Evolutionary conservation across 2,113 vertebrate genomes (phyloP), one percentile per base, ranked within the genome.

Genomic region (Barnardius zonarius): DNA sequence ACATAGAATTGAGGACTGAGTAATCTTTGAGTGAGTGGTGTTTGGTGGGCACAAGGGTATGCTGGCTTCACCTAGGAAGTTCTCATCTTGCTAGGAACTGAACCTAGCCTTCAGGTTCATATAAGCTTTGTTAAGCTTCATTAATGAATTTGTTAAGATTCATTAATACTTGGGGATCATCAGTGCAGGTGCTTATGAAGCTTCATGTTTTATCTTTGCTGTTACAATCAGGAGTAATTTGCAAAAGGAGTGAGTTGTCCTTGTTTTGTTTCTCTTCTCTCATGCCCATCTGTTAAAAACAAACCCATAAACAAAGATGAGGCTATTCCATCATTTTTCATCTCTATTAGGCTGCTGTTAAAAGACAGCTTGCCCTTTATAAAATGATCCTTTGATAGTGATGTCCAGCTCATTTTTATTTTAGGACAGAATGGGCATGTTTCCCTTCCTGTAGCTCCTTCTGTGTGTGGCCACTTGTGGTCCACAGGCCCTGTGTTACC

Each of bases 391-490:
- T 28, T 67, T 68, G 77, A 37, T 62, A 5, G 44, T 57, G 73
- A 86, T 24, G 33, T 74, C 84, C 68, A 61, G 54, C 67, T 73
- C 68, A 10, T 35, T 88, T 94, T 92, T 93, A 67, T 90, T 96
- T 94, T 79, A 41, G 90, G 79, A n/a, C 2, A 35, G 59, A 83
- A 83, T 64, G 44, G 39, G 52, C 69, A 88, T 49, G 46, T 86
- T 93, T 88, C 68, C 51, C 74, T 96, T 84, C 77, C 92, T 68
- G 57, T 31, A 72, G 83, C 66, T 92, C 59, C 64, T 86, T 72
- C 83, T 78, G 39, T 33, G 52, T 68, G 64, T 39, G 63, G 59
- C 83, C 61, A 44, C 73, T 94, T 54, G 64, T 41, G 81, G 59
- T 83, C 92, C 62, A 37, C 39, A 25, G 67, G 68, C 66, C 66